These are phyloP conservation scores for Daubentonia madagascariensis DNA, from an alignment of 2,113 vertebrate genomes.

Conservation along the genomic window DNA sequence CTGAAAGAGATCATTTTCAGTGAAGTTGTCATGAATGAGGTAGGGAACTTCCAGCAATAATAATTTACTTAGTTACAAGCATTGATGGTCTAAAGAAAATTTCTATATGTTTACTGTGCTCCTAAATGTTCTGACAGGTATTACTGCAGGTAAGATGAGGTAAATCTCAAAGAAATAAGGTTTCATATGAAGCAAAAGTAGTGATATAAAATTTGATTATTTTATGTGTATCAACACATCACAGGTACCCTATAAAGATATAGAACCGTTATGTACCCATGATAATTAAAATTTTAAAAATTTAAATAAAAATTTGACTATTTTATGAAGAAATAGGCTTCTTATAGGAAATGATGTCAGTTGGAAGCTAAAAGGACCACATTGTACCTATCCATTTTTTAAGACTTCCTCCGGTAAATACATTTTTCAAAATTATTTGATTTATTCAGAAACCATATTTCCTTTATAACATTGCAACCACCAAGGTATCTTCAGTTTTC, in stretches of 20 bases:
- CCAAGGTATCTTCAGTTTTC: neutral
- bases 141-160: fast-evolving
- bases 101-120: neutral
- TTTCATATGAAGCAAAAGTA: neutral
- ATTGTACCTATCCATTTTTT: neutral
- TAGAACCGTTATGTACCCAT: too few species aligned
- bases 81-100: neutral
- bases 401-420: neutral
- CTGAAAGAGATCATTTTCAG: neutral
- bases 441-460: neutral
- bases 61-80: neutral
- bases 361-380: neutral
- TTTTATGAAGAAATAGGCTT: neutral
- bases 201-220: neutral
- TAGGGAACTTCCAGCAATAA: neutral
- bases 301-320: neutral
- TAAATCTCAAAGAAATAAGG: neutral
- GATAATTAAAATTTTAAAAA: too few species aligned
- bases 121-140: neutral
- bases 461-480: neutral
- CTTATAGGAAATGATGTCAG: neutral
- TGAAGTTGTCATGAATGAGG: neutral
- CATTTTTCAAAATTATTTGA: neutral
- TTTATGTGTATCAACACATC: neutral
- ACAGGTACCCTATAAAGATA: too few species aligned